A percentile compares a stretch with the other conserved stretches of the same genome.
Evolutionary conservation across 2,797 vertebrate species (phyloP).

Genomic region (Clarias laeviceps): DNA sequence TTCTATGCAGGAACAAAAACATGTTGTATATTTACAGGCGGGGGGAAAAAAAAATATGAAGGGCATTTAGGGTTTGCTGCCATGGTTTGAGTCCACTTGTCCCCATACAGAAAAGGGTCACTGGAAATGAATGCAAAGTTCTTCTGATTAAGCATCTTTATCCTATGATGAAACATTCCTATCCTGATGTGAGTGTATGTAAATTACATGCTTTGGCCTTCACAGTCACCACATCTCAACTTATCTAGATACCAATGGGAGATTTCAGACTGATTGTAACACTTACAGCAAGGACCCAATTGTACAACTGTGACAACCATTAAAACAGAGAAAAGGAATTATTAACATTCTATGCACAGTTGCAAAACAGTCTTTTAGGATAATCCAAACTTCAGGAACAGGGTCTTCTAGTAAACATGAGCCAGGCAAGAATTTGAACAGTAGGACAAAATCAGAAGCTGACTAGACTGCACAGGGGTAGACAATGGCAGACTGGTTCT

Average conservation of each 20-base stretch:
- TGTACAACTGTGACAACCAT: too few relatives aligned
- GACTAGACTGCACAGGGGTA: too few relatives aligned
- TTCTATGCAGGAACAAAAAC: neutral
- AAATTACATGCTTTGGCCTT: neutral
- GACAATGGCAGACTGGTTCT: too few relatives aligned
- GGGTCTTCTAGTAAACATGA: too few relatives aligned
- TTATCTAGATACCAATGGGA: neutral
- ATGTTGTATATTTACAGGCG: neutral
- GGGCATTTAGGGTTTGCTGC: constrained; percentile 1
- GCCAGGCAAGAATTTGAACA: too few relatives aligned
- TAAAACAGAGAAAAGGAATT: too few relatives aligned
- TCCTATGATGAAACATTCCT: neutral
- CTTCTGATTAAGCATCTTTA: neutral
- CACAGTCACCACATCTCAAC: neutral
- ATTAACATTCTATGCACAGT: too few relatives aligned
- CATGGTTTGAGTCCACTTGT: neutral
- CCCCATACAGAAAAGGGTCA: neutral
- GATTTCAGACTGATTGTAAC: neutral
- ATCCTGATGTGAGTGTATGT: neutral
- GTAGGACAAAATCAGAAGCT: too few relatives aligned
- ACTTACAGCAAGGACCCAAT: too few relatives aligned
- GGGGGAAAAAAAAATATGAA: neutral
- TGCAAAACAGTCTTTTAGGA: too few relatives aligned
- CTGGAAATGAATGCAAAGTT: neutral
- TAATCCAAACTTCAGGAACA: too few relatives aligned